A percentile compares a stretch with the other conserved stretches of the same genome.
Evolutionary conservation across 1,140 invertebrate species (phyloP).

Genomic region (Varroa destructor): DNA sequence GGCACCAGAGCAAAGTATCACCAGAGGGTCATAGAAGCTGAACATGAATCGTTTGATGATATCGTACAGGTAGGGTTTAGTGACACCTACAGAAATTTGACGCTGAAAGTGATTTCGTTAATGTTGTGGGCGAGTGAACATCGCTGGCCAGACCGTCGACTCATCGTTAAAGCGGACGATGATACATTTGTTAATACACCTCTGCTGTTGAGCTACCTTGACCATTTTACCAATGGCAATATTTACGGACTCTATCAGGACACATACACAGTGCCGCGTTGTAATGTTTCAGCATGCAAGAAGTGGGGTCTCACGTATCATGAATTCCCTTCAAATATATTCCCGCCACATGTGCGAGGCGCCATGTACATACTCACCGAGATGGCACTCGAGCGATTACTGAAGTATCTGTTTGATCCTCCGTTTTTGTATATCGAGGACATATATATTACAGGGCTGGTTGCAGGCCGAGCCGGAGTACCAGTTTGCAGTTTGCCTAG

Average conservation of each 20-base stretch:
- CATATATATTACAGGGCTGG: constrained; percentile 41
- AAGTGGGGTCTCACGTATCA: constrained; percentile 36
- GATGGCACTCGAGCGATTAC: background rate
- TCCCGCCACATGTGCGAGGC: constrained; percentile 46
- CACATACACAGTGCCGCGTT: background rate
- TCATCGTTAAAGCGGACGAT: constrained; percentile 35
- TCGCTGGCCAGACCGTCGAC: constrained; percentile 31
- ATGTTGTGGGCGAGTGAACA: constrained; percentile 35
- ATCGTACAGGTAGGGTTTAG: constrained; percentile 35
- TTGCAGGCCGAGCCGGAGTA: background rate
- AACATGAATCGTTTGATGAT: constrained; percentile 29
- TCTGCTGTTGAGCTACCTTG: constrained; percentile 40
- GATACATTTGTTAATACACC: constrained; percentile 40
- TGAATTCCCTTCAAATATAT: constrained; percentile 36
- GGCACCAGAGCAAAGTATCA: background rate
- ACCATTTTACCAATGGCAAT: constrained; percentile 4
- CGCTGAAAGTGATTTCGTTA: constrained; percentile 32
- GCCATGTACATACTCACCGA: constrained; percentile 35
- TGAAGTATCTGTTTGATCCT: constrained; percentile 28
- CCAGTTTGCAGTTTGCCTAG: background rate
- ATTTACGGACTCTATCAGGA: constrained; percentile 29
- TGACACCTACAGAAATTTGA: constrained; percentile 34
- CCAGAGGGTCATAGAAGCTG: background rate
- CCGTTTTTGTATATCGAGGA: constrained; percentile 44
- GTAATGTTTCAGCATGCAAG: background rate